Conservation (phyloP, 2,113 vertebrate genomes). For the Vulpes lagopus region DNA sequence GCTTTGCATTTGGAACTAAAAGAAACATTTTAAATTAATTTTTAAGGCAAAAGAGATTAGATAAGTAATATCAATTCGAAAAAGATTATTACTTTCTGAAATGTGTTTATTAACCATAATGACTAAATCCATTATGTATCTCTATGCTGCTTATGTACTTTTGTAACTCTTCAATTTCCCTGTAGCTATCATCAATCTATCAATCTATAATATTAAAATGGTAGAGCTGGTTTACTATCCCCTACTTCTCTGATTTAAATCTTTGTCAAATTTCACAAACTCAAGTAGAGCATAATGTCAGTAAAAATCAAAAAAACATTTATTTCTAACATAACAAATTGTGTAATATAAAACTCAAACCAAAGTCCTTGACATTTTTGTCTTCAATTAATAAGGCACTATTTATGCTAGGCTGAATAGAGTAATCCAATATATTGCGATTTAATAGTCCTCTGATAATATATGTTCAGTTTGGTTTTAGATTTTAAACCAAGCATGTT, state of each 20-base stretch:
- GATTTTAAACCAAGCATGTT: constrained; percentile 26
- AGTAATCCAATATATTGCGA: constrained; percentile 19
- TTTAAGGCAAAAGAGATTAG: not conserved
- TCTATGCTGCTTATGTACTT: not conserved
- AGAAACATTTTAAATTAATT: not conserved
- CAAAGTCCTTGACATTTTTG: constrained; percentile 67
- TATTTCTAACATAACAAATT: constrained; percentile 67
- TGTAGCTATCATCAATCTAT: not conserved
- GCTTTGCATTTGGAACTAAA: not conserved
- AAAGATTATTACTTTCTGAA: not conserved
- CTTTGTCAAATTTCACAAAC: not conserved
- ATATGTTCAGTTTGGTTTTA: constrained; percentile 35
- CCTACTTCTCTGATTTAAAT: not conserved
- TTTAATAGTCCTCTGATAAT: constrained; percentile 21
- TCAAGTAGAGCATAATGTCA: constrained; percentile 2
- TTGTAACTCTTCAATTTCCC: not conserved
- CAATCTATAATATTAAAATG: not conserved
- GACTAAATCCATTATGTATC: not conserved
- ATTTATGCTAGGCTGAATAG: constrained; percentile 76
- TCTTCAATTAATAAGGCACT: constrained; percentile 20
- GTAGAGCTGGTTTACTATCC: not conserved
- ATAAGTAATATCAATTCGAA: not conserved
- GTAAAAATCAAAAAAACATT: constrained; percentile 41
- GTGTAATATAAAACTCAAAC: constrained; percentile 71
- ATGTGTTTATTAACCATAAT: constrained; percentile 5